A percentile compares a stretch with the other conserved stretches of the same genome.
Evolutionary conservation across 2,888 invertebrate species (phyloP).

Genomic region (Choreutis nemorana): DNA sequence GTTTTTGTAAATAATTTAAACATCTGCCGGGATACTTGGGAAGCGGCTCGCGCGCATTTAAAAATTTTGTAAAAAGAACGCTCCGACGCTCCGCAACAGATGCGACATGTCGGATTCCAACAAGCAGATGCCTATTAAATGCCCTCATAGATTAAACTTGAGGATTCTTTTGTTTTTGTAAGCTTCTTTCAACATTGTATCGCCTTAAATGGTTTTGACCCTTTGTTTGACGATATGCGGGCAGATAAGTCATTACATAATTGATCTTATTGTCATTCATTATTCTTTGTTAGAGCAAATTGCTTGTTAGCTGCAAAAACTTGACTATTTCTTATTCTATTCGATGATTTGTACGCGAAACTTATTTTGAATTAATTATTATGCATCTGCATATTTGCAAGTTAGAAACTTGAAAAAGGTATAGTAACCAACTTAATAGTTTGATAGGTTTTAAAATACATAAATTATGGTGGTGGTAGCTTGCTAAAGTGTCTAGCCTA

Average conservation of each 20-base stretch:
- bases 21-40: constrained; percentile 47
- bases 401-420: neutral
- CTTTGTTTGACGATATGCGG: constrained; percentile 44
- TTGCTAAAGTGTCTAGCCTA: too few species aligned
- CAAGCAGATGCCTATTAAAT: constrained; percentile 62
- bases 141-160: constrained; percentile 56
- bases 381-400: neutral
- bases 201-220: constrained; percentile 49
- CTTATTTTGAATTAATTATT: neutral
- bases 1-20: too few species aligned
- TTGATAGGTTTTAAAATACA: too few species aligned
- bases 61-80: constrained; percentile 52
- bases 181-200: constrained; percentile 40
- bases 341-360: neutral
- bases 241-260: constrained; percentile 34
- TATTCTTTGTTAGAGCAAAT: too few species aligned
- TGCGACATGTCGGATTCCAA: constrained; percentile 60
- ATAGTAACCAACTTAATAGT: neutral
- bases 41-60: constrained; percentile 53
- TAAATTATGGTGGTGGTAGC: too few species aligned
- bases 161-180: constrained; percentile 52
- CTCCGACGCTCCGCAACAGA: constrained; percentile 44
- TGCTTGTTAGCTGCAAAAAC: too few species aligned
- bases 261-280: constrained; percentile 36
- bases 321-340: neutral